Conservation (phyloP, 2,113 vertebrate genomes). For the Xenopus laevis region DNA sequence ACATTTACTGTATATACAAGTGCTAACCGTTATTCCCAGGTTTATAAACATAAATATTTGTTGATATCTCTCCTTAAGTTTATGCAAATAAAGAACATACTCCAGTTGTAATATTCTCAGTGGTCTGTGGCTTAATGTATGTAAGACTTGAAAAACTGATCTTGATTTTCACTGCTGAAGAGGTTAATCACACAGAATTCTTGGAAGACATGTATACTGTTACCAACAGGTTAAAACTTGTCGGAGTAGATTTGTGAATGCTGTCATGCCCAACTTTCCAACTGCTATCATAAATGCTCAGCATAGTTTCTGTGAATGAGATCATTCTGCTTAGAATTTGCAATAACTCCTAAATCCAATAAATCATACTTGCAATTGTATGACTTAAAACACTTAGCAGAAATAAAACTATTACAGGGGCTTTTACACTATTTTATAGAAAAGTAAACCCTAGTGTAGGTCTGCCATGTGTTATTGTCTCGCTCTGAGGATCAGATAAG, state of each 20-base stretch:
- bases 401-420: background rate
- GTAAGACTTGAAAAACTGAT: no score
- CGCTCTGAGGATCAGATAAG: no score
- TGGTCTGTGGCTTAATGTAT: no score
- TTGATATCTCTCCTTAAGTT: no score
- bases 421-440: background rate
- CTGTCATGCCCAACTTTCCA: constrained; percentile 25
- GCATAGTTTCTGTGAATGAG: constrained; percentile 36
- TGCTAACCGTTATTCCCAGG: no score
- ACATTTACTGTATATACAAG: no score
- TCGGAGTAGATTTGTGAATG: constrained; percentile 39
- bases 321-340: constrained; percentile 21
- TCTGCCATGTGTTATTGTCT: no score
- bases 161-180: background rate
- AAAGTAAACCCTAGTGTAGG: background rate
- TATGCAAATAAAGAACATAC: no score
- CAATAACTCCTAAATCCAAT: background rate
- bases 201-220: constrained; percentile 22
- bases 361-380: background rate
- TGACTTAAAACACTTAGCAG: background rate
- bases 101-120: no score
- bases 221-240: constrained; percentile 30
- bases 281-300: constrained; percentile 19
- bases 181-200: constrained; percentile 26
- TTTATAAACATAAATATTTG: no score